Conservation (phyloP, 1,140 invertebrate genomes). For the Drosophila insularis region DNA sequence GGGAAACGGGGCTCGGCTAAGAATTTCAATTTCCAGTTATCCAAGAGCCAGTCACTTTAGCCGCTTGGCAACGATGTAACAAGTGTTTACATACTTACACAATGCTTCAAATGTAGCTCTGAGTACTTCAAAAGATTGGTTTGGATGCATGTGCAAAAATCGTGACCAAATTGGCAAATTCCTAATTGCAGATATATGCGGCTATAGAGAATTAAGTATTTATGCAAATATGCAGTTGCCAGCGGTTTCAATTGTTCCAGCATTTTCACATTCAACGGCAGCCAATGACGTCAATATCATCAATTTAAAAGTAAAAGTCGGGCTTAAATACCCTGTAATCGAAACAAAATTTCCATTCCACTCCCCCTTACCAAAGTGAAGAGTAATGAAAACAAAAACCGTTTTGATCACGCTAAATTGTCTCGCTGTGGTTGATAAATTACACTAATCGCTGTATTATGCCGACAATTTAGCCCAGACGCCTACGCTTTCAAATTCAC, state of each 20-base stretch:
- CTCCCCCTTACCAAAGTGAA: neutral
- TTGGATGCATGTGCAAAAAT: constrained; percentile 56
- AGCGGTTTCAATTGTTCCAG: constrained; percentile 55
- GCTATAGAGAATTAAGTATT: constrained; percentile 26
- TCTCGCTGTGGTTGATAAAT: constrained; percentile 14
- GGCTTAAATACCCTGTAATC: no score
- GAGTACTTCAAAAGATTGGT: constrained; percentile 15
- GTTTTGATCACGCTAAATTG: constrained; percentile 45
- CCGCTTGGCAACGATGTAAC: constrained; percentile 16
- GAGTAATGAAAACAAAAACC: neutral
- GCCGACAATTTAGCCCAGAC: constrained; percentile 31
- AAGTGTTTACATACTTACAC: neutral
- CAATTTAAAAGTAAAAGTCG: no score
- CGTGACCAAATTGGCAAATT: constrained; percentile 69
- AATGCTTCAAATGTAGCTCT: neutral
- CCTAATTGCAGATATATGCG: constrained; percentile 40
- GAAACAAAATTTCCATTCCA: no score
- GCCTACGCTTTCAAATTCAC: constrained; percentile 30
- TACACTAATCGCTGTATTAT: constrained; percentile 58
- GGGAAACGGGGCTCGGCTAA: no score
- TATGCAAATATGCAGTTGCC: constrained; percentile 45
- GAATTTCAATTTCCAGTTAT: neutral
- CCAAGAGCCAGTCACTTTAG: neutral
- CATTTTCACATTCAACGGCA: constrained; percentile 30
- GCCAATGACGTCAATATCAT: constrained; percentile 17